These are phyloP conservation scores for Condylostylus longicornis DNA, from an alignment of 1,140 invertebrate species.

Conservation along the genomic window DNA sequence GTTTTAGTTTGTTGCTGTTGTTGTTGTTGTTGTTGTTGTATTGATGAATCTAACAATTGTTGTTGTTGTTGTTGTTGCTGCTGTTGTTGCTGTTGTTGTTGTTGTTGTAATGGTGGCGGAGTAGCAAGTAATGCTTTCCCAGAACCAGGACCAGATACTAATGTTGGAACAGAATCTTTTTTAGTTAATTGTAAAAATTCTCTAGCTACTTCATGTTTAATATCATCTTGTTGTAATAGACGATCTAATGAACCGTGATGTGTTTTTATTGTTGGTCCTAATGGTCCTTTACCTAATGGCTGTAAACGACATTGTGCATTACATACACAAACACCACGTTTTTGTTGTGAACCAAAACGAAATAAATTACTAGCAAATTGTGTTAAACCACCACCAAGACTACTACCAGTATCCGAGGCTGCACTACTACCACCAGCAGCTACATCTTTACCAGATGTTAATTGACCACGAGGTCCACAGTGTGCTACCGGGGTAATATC, in stretches of 20 bases:
- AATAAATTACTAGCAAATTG: conserved; percentile 28
- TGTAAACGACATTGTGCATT: conserved; percentile 29
- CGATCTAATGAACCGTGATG: conserved; percentile 29
- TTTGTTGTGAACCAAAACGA: conserved; percentile 27
- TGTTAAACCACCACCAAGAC: conserved; percentile 26
- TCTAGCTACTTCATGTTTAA: background rate
- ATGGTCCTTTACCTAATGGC: conserved; percentile 16
- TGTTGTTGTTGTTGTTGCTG: conserved; percentile 6
- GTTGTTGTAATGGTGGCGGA: no score
- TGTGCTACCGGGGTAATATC: conserved; percentile 32
- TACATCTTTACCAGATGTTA: conserved; percentile 32
- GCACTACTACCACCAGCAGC: conserved; percentile 22
- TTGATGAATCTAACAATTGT: conserved; percentile 14
- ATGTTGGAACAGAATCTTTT: no score
- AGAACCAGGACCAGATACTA: no score
- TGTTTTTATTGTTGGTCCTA: conserved; percentile 22
- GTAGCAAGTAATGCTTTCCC: no score
- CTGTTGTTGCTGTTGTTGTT: conserved; percentile 16
- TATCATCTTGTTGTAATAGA: conserved; percentile 14
- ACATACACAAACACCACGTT: conserved; percentile 28
- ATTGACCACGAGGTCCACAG: conserved; percentile 17
- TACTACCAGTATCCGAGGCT: conserved; percentile 28
- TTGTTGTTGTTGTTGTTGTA: conserved; percentile 7
- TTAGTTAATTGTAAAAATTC: conserved; percentile 1
- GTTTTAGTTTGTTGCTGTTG: conserved; percentile 6